A percentile compares a stretch with the other conserved stretches of the same genome.
Evolutionary conservation across 1,140 invertebrate genomes (phyloP).

Genomic region (Hyles euphorbiae): DNA sequence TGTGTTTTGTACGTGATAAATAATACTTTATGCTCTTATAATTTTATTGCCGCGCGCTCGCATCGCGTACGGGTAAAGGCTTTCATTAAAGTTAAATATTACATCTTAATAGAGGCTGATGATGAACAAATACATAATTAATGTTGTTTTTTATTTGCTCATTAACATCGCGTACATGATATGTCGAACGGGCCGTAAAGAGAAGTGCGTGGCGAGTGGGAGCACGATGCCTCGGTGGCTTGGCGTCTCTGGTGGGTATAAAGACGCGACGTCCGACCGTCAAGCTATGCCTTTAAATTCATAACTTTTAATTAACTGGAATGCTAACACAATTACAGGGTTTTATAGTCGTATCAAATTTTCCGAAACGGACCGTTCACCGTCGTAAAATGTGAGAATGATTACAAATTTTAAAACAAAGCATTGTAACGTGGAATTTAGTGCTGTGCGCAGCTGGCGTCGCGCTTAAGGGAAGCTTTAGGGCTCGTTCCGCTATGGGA

Average conservation of each 20-base stretch:
- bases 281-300: slow-evolving; percentile 59
- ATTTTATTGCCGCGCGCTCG: neutral
- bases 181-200: slow-evolving; percentile 34
- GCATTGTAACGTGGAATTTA: slow-evolving; percentile 64
- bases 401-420: slow-evolving; percentile 72
- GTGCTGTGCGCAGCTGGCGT: slow-evolving; percentile 54
- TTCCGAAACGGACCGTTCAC: slow-evolving; percentile 62
- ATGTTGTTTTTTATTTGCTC: slow-evolving; percentile 33
- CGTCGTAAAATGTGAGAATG: slow-evolving; percentile 70
- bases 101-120: slow-evolving; percentile 16
- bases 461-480: slow-evolving; percentile 54
- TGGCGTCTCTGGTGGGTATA: too few relatives aligned
- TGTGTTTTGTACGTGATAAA: slow-evolving; percentile 16
- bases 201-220: slow-evolving; percentile 41
- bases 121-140: slow-evolving; percentile 27
- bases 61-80: slow-evolving; percentile 4
- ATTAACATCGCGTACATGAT: slow-evolving; percentile 37
- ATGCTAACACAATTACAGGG: slow-evolving; percentile 64
- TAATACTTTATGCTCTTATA: slow-evolving; percentile 1
- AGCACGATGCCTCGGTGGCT: slow-evolving; percentile 16
- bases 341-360: slow-evolving; percentile 71
- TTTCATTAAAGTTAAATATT: slow-evolving; percentile 21
- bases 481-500: slow-evolving; percentile 42
- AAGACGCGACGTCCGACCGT: slow-evolving; percentile 27
- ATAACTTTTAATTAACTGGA: slow-evolving; percentile 73